These are phyloP conservation scores for Hyphantria cunea DNA, from an alignment of 1,140 invertebrate species.

Conservation along the genomic window DNA sequence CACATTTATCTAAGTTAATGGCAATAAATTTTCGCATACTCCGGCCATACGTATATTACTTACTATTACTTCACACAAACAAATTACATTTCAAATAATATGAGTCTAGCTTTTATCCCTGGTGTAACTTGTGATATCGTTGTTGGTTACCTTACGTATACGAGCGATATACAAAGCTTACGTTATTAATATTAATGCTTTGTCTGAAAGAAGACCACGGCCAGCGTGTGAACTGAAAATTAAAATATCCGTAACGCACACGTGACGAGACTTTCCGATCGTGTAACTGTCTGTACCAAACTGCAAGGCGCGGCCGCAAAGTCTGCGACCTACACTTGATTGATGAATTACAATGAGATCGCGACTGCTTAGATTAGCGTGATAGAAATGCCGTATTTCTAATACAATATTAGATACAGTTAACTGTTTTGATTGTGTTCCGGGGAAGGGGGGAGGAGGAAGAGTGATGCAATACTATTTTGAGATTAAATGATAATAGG, in stretches of 20 bases:
- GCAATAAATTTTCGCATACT: too few relatives aligned
- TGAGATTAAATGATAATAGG: background rate
- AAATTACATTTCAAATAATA: too few relatives aligned
- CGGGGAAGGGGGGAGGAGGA: too few relatives aligned
- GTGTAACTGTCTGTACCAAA: constrained; percentile 43
- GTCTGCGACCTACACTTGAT: constrained; percentile 9
- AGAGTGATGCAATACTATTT: background rate
- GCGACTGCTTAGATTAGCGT: background rate
- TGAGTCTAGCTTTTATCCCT: too few relatives aligned
- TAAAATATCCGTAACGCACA: constrained; percentile 62
- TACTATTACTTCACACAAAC: too few relatives aligned
- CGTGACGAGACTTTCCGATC: constrained; percentile 51
- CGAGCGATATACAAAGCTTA: constrained; percentile 12
- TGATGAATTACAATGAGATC: constrained; percentile 19
- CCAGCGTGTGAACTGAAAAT: constrained; percentile 71
- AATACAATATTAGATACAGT: too few relatives aligned
- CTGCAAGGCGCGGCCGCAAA: constrained; percentile 1
- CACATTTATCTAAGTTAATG: too few relatives aligned
- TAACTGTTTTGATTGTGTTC: too few relatives aligned
- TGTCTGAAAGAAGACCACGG: constrained; percentile 50
- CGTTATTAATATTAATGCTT: constrained; percentile 62
- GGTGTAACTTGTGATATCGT: constrained; percentile 22
- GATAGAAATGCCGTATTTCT: too few relatives aligned
- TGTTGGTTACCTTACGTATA: constrained; percentile 35
- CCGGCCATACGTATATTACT: too few relatives aligned